Evolutionary conservation across 1,140 invertebrate species (phyloP).

Genomic region (Drosophila parvula): DNA sequence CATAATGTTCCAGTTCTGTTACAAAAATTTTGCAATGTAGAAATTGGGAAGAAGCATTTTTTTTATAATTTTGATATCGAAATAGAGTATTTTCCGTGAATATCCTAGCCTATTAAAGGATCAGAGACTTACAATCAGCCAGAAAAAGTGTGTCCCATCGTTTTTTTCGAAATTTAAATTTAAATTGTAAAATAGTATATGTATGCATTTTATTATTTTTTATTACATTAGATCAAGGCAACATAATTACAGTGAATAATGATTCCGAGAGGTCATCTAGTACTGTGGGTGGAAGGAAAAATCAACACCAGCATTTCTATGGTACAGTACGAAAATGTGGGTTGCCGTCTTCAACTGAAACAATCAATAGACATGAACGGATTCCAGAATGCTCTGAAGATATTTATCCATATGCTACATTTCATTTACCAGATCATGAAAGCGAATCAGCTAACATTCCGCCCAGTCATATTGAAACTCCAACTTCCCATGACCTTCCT

Average conservation of each 20-base stretch:
- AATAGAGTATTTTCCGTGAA: too few relatives aligned
- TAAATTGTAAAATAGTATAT: too few relatives aligned
- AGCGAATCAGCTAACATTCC: constrained; percentile 78
- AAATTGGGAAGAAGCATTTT: too few relatives aligned
- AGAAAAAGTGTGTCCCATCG: too few relatives aligned
- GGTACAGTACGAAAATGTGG: constrained; percentile 85
- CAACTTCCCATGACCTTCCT: constrained; percentile 26
- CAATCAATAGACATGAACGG: constrained; percentile 85
- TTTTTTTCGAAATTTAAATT: too few relatives aligned
- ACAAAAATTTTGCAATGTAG: too few relatives aligned
- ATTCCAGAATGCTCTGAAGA: constrained; percentile 87
- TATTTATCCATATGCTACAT: constrained; percentile 88
- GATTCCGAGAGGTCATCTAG: constrained; percentile 2
- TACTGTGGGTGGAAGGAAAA: constrained; percentile 56
- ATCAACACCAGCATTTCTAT: constrained; percentile 86
- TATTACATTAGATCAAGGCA: neutral
- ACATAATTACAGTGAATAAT: neutral
- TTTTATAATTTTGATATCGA: too few relatives aligned
- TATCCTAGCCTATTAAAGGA: too few relatives aligned
- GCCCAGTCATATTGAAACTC: constrained; percentile 52
- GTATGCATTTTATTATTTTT: neutral
- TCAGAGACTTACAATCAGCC: too few relatives aligned
- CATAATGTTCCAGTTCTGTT: too few relatives aligned
- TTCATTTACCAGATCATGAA: constrained; percentile 87
- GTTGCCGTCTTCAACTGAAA: constrained; percentile 85